Percentiles rank a stretch among this genome's conserved stretches.
These are phyloP conservation scores for Tribolium castaneum DNA, from an alignment of 1,140 invertebrate genomes.

Conservation along the genomic window DNA sequence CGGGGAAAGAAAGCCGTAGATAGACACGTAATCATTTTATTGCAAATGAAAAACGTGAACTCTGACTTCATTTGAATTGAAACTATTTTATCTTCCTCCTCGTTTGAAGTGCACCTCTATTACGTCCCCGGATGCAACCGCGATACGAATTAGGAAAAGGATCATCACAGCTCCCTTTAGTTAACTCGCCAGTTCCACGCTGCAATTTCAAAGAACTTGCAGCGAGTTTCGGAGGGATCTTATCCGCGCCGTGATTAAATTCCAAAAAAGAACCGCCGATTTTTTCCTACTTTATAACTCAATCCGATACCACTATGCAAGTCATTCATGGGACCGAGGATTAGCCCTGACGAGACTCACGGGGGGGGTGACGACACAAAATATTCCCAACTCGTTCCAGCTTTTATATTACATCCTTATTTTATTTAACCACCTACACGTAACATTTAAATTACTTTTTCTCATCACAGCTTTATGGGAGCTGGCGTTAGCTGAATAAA, in stretches of 20 bases:
- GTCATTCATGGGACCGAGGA: not conserved
- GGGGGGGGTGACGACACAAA: not conserved
- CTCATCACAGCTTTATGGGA: conserved; percentile 8
- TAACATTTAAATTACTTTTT: conserved; percentile 36
- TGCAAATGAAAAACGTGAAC: conserved; percentile 52
- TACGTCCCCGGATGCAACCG: conserved; percentile 12
- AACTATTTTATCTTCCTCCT: conserved; percentile 42
- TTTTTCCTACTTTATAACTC: conserved; percentile 9
- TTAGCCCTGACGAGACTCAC: not conserved
- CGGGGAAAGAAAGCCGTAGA: conserved; percentile 31
- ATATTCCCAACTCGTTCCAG: conserved; percentile 11
- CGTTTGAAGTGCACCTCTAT: conserved; percentile 40
- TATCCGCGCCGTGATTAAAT: conserved; percentile 15
- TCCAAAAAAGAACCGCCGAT: not conserved
- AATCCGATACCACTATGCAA: not conserved
- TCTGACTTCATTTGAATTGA: conserved; percentile 42
- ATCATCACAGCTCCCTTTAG: not conserved
- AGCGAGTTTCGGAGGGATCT: not conserved
- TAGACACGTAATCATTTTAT: conserved; percentile 53
- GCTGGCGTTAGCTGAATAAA: conserved; percentile 11
- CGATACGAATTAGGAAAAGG: conserved; percentile 24
- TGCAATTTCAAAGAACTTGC: conserved; percentile 2
- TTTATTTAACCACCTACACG: conserved; percentile 32
- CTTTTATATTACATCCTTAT: conserved; percentile 27
- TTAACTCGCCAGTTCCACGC: conserved; percentile 3